Evolutionary conservation across 2,888 invertebrate species (phyloP).

Genomic region (Petrolisthes manimaculis): DNA sequence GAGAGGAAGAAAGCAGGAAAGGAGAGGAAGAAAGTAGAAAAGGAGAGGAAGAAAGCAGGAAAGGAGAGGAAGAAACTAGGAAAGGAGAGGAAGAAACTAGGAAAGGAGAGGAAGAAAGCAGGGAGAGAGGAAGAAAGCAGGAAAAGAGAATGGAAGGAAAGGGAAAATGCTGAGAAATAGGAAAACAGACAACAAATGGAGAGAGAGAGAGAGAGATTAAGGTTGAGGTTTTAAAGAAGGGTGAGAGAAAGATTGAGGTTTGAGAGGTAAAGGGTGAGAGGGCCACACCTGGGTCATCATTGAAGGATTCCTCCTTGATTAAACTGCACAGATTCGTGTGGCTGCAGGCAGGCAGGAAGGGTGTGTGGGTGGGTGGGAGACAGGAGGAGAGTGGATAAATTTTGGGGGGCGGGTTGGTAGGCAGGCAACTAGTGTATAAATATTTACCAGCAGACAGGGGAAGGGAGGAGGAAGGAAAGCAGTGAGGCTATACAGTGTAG

Average conservation of each 20-base stretch:
- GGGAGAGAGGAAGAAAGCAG: background rate
- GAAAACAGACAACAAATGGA: background rate
- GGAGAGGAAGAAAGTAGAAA: too few relatives aligned
- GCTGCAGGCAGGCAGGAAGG: background rate
- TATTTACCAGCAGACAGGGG: background rate
- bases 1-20: background rate
- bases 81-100: background rate
- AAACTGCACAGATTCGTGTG: background rate
- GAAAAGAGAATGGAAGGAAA: background rate
- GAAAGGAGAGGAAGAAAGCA: background rate
- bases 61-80: background rate
- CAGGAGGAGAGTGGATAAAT: background rate
- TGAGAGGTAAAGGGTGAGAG: conserved; percentile 7
- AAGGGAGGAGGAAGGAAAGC: conserved; percentile 20
- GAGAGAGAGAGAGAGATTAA: background rate
- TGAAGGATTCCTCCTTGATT: background rate
- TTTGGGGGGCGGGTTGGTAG: background rate
- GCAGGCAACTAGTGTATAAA: background rate
- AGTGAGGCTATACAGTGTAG: background rate
- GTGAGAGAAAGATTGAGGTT: background rate
- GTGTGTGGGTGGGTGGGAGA: background rate
- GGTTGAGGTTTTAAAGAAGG: background rate
- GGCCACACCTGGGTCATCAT: background rate
- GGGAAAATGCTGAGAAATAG: background rate
- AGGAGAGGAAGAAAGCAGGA: background rate